A percentile compares a stretch with the other conserved stretches of the same genome.
Conservation (phyloP, 1,140 invertebrate genomes). For the Ceratina calcarata region DNA sequence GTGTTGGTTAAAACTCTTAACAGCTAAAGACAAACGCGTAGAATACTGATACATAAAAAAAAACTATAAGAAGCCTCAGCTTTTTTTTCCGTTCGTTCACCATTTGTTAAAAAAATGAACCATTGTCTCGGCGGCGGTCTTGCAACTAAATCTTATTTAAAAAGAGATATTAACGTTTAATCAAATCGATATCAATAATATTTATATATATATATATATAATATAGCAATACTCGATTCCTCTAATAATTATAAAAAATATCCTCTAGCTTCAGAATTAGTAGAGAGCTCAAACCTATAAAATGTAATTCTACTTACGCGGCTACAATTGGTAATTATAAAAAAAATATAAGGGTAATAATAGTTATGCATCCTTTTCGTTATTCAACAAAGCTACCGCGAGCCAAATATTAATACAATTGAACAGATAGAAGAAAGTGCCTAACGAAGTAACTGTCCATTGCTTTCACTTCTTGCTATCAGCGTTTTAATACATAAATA, state of each 20-base stretch:
- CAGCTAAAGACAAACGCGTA: slow-evolving; percentile 75
- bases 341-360: slow-evolving; percentile 56
- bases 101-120: slow-evolving; percentile 63
- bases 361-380: slow-evolving; percentile 43
- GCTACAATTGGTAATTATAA: slow-evolving; percentile 60
- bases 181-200: slow-evolving; percentile 71
- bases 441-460: slow-evolving; percentile 74
- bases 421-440: slow-evolving; percentile 68
- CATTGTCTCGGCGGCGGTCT: slow-evolving; percentile 66
- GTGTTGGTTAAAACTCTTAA: slow-evolving; percentile 73
- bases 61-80: slow-evolving; percentile 75
- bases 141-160: slow-evolving; percentile 69
- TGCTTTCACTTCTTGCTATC: slow-evolving; percentile 43
- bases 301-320: slow-evolving; percentile 46
- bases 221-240: slow-evolving; percentile 79
- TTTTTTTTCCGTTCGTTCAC: slow-evolving; percentile 51
- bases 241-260: slow-evolving; percentile 79
- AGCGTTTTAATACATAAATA: slow-evolving; percentile 50
- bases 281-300: slow-evolving; percentile 74
- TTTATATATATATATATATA: slow-evolving; percentile 43
- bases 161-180: slow-evolving; percentile 64
- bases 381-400: slow-evolving; percentile 53
- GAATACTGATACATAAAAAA: slow-evolving; percentile 77
- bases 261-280: slow-evolving; percentile 75
- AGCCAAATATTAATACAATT: slow-evolving; percentile 48